Evolutionary conservation across 2,797 vertebrate genomes (phyloP).

Genomic region (Lepus oiostolus): DNA sequence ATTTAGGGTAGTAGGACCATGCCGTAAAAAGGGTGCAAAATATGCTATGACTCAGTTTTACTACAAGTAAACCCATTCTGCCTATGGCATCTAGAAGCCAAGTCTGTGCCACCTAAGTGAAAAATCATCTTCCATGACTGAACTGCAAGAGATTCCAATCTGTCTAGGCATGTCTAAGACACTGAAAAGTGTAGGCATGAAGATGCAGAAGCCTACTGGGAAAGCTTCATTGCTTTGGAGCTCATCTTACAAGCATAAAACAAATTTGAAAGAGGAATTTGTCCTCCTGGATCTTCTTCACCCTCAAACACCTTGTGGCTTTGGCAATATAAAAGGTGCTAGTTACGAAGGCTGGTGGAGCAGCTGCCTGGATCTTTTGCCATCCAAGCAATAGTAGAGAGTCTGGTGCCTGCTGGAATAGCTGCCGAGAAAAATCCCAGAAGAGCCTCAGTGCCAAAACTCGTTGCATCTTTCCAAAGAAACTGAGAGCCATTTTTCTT

Average conservation of each 20-base stretch:
- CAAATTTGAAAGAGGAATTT: not conserved
- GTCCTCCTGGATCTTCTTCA: slow-evolving; percentile 34
- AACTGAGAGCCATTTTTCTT: slow-evolving; percentile 52
- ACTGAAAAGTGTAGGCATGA: not conserved
- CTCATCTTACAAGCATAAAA: not conserved
- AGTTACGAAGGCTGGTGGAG: not conserved
- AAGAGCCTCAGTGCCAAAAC: slow-evolving; percentile 31
- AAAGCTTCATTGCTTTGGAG: not conserved
- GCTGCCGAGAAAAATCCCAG: slow-evolving; percentile 41
- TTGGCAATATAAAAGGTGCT: not conserved
- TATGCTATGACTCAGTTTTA: slow-evolving; percentile 68
- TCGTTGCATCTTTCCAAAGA: slow-evolving; percentile 54
- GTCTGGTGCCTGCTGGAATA: not conserved
- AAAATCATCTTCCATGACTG: not conserved
- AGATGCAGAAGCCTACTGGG: not conserved
- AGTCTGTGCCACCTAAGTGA: not conserved
- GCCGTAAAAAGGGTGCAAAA: slow-evolving; percentile 49
- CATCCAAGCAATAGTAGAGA: not conserved
- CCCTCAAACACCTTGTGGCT: not conserved
- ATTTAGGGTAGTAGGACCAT: not conserved
- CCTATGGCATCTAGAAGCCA: not conserved
- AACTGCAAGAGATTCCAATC: not conserved
- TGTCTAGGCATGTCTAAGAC: slow-evolving; percentile 27
- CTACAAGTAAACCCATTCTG: slow-evolving; percentile 11
- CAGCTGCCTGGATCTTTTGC: not conserved